Conservation (phyloP, 2,888 invertebrate species). For the Teleogryllus oceanicus region DNA sequence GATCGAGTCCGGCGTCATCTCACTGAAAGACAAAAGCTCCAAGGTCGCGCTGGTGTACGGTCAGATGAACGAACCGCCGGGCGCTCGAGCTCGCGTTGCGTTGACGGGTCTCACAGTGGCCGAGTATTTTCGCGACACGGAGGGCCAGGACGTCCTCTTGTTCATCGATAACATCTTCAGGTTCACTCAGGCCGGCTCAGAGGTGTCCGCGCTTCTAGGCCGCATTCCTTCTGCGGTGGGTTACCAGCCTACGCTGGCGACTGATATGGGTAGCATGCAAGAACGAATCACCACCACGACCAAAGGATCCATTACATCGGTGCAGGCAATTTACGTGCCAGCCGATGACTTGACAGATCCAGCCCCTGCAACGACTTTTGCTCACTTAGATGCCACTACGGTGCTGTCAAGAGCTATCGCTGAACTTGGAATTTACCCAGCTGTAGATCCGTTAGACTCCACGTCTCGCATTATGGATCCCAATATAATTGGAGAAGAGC, state of each 20-base stretch:
- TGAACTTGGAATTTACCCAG: slow-evolving; percentile 89
- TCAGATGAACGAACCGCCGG: slow-evolving; percentile 96
- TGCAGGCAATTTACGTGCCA: slow-evolving; percentile 90
- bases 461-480: slow-evolving; percentile 93
- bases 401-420: slow-evolving; percentile 90
- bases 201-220: slow-evolving; percentile 84
- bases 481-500: slow-evolving; percentile 82
- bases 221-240: slow-evolving; percentile 94
- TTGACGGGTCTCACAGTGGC: slow-evolving; percentile 88
- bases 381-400: slow-evolving; percentile 92
- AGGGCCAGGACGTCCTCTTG: slow-evolving; percentile 88
- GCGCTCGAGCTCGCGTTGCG: slow-evolving; percentile 87
- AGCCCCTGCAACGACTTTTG: slow-evolving; percentile 91
- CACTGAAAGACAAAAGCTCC: slow-evolving; percentile 81
- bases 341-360: slow-evolving; percentile 94
- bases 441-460: slow-evolving; percentile 91
- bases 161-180: slow-evolving; percentile 96
- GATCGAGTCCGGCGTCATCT: slow-evolving; percentile 92
- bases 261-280: slow-evolving; percentile 97
- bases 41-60: slow-evolving; percentile 89
- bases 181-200: slow-evolving; percentile 86
- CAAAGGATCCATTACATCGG: slow-evolving; percentile 90
- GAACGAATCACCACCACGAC: slow-evolving; percentile 92
- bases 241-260: slow-evolving; percentile 91
- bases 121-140: slow-evolving; percentile 90